Evolutionary conservation across 2,113 vertebrate genomes (phyloP), one percentile per base, ranked within the genome.

Genomic region (Apteryx mantelli): DNA sequence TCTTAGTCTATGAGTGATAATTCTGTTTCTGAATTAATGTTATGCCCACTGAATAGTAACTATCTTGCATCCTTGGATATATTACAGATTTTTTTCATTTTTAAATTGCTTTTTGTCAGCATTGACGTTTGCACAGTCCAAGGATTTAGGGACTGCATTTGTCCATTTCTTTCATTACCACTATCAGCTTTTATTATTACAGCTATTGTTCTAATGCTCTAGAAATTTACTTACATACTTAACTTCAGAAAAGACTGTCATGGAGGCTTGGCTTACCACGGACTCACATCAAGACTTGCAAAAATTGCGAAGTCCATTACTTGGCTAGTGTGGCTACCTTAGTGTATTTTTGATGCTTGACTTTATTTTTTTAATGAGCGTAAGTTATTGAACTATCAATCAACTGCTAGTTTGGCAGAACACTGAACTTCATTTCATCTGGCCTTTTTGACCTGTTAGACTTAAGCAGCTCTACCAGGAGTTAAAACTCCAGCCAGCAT

Each of bases 101-200:
- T 93, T 85, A 91, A 89, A 95, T 82, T 79, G 65, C 58, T 85
- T 93, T 95, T 89, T 85, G 74, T 92, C 86, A 91, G 81, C 58
- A 66, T 21, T 21, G n/a, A 74, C 64, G 40, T 70, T 94, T 89
- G 70, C 0, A 0, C 1, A 11, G n/a, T 79, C 42, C 36, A 44
- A 89, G 65, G 70, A 92, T 87, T 92, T 89, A 95, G 63, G 52
- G 69, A 50, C 65, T 84, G 32, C 0, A 0, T 87, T 76, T 89
- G 66, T 50, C 78, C 66, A n/a, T 91, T 84, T 94, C 86, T 84
- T 92, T 93, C 89, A 87, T 70, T 87, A 73, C 22, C 0, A 0
- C 48, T 68, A 88, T 92, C 89, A 79, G 68, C 25, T 84, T 91
- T 28, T 85, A 96, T 92, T 94, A 86, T 32, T 73, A 42, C 58